A percentile compares a stretch with the other conserved stretches of the same genome.
Conservation (phyloP, 2,797 vertebrate genomes). For the Anguilla pacifica region DNA sequence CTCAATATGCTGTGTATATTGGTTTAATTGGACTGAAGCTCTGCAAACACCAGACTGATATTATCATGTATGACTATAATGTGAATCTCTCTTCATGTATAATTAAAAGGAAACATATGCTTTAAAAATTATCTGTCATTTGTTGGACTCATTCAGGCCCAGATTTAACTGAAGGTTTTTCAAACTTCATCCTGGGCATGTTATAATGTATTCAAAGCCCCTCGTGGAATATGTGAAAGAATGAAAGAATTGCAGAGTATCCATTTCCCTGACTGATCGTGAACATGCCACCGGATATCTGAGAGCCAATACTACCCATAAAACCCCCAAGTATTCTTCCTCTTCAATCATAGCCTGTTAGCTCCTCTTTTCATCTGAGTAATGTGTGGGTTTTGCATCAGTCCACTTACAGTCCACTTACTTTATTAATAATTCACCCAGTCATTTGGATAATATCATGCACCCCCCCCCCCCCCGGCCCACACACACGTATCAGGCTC, state of each 20-base stretch:
- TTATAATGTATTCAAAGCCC: not conserved
- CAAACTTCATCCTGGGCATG: not conserved
- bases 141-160: not conserved
- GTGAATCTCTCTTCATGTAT: not conserved
- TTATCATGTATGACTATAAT: not conserved
- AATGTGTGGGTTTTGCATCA: not conserved
- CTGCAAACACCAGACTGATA: not conserved
- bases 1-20: not conserved
- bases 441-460: not conserved
- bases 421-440: not conserved
- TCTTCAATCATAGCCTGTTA: not conserved
- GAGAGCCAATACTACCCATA: not conserved
- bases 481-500: not conserved
- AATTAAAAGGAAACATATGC: not conserved
- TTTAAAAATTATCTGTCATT: not conserved
- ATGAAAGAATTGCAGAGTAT: not conserved
- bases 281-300: not conserved
- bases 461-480: too few relatives aligned
- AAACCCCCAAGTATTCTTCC: not conserved
- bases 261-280: not conserved
- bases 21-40: not conserved
- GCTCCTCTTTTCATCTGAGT: not conserved
- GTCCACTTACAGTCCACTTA: not conserved
- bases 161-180: not conserved
- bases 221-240: not conserved